Evolutionary conservation across 1,140 invertebrate species (phyloP), one percentile per base, ranked within the genome.

Genomic region (Leptinotarsa defecta): DNA sequence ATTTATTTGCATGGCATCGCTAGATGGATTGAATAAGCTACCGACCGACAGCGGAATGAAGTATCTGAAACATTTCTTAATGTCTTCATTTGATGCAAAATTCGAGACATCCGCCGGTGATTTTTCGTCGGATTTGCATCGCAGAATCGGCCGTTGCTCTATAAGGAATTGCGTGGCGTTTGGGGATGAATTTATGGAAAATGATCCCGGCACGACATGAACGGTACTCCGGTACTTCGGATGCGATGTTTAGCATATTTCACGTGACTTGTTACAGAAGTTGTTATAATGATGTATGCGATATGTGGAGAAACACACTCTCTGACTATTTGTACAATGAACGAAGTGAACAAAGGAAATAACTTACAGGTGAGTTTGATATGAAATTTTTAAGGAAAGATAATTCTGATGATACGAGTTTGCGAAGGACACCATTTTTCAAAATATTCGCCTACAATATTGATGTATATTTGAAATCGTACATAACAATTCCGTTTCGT

Each of bases 51-150:
- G 67, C 5, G 67, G 24, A 48, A 68, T 68, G 67, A 68, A 48
- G 17, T 13, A 17, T 34, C 34, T 68, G 67, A 68, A 48, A 68
- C 67, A 68, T 68, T 67, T 68, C 67, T 48, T 48, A 68, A 68
- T 43, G 34, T 68, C 67, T 68, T 48, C 67, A 68, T 68, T 68
- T 68, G 34, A 57, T 57, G 52, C 52, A 57, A 57, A 57, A 19
- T 27, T 43, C 67, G 24, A 20, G 22, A n/a, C 64, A 67, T 67
- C 64, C 22, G 64, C 24, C 27, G 64, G 27, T 57, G 27, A n/a
- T 67, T 22, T 67, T 34, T 67, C 64, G 15, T 24, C 3, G 27
- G 64, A 67, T 67, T 67, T 67, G 64, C 64, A 67, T 67, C n/a
- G 64, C 15, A 67, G 64, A 22, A 34, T 34, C 52, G 52, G 52